Percentiles rank a stretch among this genome's conserved stretches.
Conservation (phyloP, 1,140 invertebrate species). For the Holotrichia oblita region DNA sequence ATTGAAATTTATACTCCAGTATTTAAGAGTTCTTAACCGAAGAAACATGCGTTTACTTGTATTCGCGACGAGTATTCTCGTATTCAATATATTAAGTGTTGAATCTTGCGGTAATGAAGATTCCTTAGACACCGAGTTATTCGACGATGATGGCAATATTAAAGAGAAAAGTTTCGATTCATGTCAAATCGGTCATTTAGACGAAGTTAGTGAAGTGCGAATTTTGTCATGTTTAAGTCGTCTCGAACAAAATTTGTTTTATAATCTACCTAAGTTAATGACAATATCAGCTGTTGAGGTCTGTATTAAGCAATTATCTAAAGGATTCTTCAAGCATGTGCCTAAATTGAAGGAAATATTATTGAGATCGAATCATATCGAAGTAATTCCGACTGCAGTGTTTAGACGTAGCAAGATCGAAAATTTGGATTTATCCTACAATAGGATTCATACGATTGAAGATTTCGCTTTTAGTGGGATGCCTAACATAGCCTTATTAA, state of each 20-base stretch:
- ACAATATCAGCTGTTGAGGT: background rate
- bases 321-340: background rate
- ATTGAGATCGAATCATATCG: background rate
- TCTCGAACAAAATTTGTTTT: background rate
- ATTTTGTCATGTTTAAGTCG: constrained; percentile 5
- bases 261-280: background rate
- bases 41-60: background rate
- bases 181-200: background rate
- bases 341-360: background rate
- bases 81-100: background rate
- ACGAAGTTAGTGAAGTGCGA: background rate
- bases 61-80: background rate
- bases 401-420: background rate
- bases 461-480: background rate
- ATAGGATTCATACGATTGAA: background rate
- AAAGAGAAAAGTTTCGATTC: background rate
- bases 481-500: background rate
- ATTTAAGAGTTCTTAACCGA: background rate
- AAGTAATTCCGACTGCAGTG: background rate
- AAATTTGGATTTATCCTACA: background rate
- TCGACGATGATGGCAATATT: background rate
- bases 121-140: background rate
- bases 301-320: background rate
- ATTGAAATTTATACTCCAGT: background rate
- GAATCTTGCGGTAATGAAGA: background rate